Evolutionary conservation across 2,797 vertebrate species (phyloP), one percentile per base, ranked within the genome.

Genomic region (Phyllotis vaccarum): DNA sequence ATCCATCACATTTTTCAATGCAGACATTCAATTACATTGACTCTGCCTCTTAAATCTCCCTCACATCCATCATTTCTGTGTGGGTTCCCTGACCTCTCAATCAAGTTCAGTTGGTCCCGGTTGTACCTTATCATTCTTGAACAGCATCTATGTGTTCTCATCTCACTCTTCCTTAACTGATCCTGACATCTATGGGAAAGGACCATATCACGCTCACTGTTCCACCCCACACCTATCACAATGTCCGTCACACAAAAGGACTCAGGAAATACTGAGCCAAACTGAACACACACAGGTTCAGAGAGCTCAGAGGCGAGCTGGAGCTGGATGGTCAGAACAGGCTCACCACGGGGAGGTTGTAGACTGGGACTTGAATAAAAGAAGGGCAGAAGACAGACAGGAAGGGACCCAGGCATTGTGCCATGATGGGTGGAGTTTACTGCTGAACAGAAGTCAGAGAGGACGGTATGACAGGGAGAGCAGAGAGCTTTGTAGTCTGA

Each of bases 261-360:
- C 54, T 94, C 40, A 46, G 91, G 85, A 86, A 78, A 75, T 49
- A 91, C 2, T 82, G 49, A 93, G 86, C 43, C 85, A 34, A 95
- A 37, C 54, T 56, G 52, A 89, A 31, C 40, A 85, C 0, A 11
- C 56, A 88, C 8, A n/a, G 56, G 52, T 81, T 19, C 46, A 40
- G 27, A 82, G 72, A 81, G 31, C 49, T 66, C 62, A 37, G 56
- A 8, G 9, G 12, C 56, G 62, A 92, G 21, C 5, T 86, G 62
- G 54, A 94, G 64, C n/a, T 19, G 6, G 82, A 37, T 86, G 49
- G 85, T 46, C 29, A 83, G 74, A 66, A 19, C 40, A 88, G 56
- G 24, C 29, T 94, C 27, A 27, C 46, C 49, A 7, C 2, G 34
- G 40, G 93, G 70, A 54, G 62, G 43, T 58, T 74, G 60, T 62